A percentile compares a stretch with the other conserved stretches of the same genome.
phyloP scores from a whole-genome alignment of 2,113 vertebrate species.

The Carollia perspicillata region DNA sequence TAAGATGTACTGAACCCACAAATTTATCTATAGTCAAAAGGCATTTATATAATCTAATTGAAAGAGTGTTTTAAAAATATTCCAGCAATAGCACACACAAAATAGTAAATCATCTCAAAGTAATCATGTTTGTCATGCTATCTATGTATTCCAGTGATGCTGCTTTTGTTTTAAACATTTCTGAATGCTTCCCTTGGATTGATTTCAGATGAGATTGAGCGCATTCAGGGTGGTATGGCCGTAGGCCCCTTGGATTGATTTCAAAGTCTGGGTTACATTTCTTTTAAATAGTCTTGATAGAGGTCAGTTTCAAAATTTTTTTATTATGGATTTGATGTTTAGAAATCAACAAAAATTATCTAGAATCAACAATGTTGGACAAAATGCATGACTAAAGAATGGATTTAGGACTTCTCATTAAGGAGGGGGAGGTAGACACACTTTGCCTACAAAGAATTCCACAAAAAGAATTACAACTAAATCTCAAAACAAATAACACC shows the following conservation, averaged over 20 bases:
- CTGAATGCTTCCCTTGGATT: neutral
- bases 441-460: too few relatives aligned
- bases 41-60: neutral
- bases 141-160: neutral
- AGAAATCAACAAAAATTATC: constrained; percentile 34
- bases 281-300: constrained; percentile 25
- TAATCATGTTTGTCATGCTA: neutral
- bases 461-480: too few relatives aligned
- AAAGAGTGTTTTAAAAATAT: neutral
- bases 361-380: neutral
- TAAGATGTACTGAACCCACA: neutral
- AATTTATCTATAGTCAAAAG: neutral
- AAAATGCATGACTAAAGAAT: constrained; percentile 7
- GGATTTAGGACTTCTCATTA: neutral
- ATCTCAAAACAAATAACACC: too few relatives aligned
- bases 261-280: constrained; percentile 27
- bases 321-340: constrained; percentile 38
- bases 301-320: constrained; percentile 32
- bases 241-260: constrained; percentile 37
- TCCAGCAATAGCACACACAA: neutral
- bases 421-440: too few relatives aligned
- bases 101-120: neutral
- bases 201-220: too few relatives aligned
- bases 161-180: constrained; percentile 24
- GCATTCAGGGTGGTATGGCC: too few relatives aligned